Base-by-base conservation (phyloP, 2,113 vertebrate species). In the Rhombomys opimus region DNA sequence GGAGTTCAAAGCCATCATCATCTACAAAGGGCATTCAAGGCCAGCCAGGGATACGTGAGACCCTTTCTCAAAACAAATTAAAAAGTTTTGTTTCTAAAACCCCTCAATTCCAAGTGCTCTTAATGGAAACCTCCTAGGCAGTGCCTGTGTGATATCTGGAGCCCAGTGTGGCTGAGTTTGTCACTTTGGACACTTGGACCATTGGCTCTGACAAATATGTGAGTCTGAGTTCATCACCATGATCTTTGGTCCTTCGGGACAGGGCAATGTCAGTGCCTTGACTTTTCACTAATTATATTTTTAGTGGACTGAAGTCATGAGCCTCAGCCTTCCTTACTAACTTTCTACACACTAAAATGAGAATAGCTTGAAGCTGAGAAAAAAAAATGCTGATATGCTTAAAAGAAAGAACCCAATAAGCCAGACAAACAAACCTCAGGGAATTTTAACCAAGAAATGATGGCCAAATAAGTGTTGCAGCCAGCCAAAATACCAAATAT, bases 401-500 rank as follows among this genome's bases (percentile, higher is more conserved):
- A 97, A 98, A 96, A 98, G 94, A 96, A 32, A 97, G 97, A 98
- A 50, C 96, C 97, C 97, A 98, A 4, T 17, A 96, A 97, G 95
- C 96, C 95, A 84, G 85, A 97, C 96, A 98, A 98, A 98, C 96
- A 98, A 98, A 98, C 95, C 95, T 95, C 95, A 97, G n/a, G 6
- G 92, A 95, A 97, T 98, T 94, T 97, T 97, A 97, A 97, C 94
- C 94, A 87, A 38, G 68, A 90, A 75, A 96, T 89, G 95, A 91
- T 0, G 94, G 93, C 89, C 97, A 98, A 98, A 94, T 97, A 96
- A 94, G 90, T 98, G 96, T 95, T 72, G n/a, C 94, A 96, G 98
- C 97, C 97, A 98, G 97, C 92, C 89, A 97, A 98, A 98, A 98
- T 97, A 97, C 92, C 92, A 96, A 95, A 95, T 97, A 95, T 98